Percentiles rank a stretch among this genome's conserved stretches.
phyloP scores from a whole-genome alignment of 1,140 invertebrate species.

The Bombus consobrinus region DNA sequence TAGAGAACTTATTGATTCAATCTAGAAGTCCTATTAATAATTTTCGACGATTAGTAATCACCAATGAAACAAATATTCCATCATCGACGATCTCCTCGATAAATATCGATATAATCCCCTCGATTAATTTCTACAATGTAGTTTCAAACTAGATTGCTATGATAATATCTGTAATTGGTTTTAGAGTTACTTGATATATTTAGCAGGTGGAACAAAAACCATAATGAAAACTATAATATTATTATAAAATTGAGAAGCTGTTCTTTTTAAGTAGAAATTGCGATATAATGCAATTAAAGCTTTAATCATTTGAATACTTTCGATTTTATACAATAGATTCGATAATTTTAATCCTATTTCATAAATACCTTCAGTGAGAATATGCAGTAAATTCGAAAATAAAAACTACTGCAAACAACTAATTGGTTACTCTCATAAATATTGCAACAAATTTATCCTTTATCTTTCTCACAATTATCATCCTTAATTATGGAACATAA shows the following conservation, averaged over 20 bases:
- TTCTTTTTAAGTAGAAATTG: no score
- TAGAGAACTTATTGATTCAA: not conserved
- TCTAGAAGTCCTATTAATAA: not conserved
- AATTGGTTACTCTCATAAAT: not conserved
- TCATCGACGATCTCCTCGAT: not conserved
- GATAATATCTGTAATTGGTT: not conserved
- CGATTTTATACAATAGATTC: not conserved
- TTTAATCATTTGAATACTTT: not conserved
- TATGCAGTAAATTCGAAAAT: not conserved
- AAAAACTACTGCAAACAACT: not conserved
- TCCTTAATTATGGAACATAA: no score
- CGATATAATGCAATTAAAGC: not conserved
- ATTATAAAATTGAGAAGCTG: not conserved
- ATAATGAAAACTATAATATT: not conserved
- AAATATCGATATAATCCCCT: slow-evolving; percentile 7
- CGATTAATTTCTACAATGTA: slow-evolving; percentile 3
- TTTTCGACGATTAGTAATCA: not conserved
- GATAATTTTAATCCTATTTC: not conserved
- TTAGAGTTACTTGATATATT: not conserved
- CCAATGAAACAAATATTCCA: not conserved
- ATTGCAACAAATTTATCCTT: not conserved
- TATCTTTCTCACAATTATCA: no score
- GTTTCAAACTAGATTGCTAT: not conserved
- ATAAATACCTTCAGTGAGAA: not conserved
- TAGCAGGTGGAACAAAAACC: no score